Evolutionary conservation across 1,140 invertebrate species (phyloP), one percentile per base, ranked within the genome.

Genomic region (Pristionchus pacificus): DNA sequence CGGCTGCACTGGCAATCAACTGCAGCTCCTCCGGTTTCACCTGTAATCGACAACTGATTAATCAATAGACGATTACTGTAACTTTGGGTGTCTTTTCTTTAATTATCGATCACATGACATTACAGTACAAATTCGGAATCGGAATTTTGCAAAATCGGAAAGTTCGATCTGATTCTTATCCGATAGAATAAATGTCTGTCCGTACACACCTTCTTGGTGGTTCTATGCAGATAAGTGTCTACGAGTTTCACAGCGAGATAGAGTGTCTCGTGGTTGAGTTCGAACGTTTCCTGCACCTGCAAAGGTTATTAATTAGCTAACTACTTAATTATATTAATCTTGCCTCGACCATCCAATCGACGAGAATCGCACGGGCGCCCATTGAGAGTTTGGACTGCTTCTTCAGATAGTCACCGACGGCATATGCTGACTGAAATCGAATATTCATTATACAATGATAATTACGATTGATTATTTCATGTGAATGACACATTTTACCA

Each of bases 331-430:
- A 14, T 27, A 31, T 27, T 13, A 31, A 19, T 24, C 25, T 29
- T 14, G 98, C 91, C 85, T 97, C 94, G 25, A 98, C 95, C 90
- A 99, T 91, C 96, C 96, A 99, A 85, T 98, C 94, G 2, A 98
- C 91, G 0, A 98, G 86, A 27, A 97, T 88, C 0, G 92, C 89
- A 67, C 96, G 87, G 92, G 96, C 97, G 86, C 90, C 90, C 10
- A 88, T 86, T 0, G 91, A 90, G 63, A 91, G 79, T 57, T 90
- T 89, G 2, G 89, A 86, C 86, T 96, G 92, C n/a, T 85, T 85
- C 1, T 88, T 85, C 85, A 96, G 89, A 80, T 97, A 97, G 80
- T 93, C 90, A 2, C 85, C 85, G 30, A 95, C 75, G 88, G 90
- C 79, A 65, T 85, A 84, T 2, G 86, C 85, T 29, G 93, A 74